Evolutionary conservation across 2,113 vertebrate species (phyloP), one percentile per base, ranked within the genome.

Genomic region (Rhinogobius similis): DNA sequence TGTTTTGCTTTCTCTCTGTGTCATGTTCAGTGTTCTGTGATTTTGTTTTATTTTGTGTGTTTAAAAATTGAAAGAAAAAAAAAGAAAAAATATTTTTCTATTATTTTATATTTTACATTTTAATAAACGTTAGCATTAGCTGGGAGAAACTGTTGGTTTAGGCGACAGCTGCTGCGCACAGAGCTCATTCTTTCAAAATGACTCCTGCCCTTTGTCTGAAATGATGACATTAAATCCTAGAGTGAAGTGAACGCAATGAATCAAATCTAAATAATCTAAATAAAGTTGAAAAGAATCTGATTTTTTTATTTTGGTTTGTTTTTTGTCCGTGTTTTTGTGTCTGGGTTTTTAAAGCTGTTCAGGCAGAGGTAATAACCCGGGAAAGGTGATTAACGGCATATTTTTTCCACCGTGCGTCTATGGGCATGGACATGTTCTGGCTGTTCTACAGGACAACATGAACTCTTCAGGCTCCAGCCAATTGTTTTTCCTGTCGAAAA

Each of bases 381-480:
- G 10, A 50, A 41, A 61, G 53, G 66, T 87, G 85, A 85, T 81
- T 82, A 83, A 87, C 82, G 26, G 56, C 50, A 29, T 67, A 64
- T 63, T 73, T 85, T 87, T 87, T 80, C 82, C 86, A 65, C 73
- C 63, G 64, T 53, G 72, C 77, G 76, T 71, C 67, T 79, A 52
- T 83, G 76, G 70, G 73, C 72, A 78, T 71, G 68, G 72, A 81
- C 74, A 76, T 79, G 78, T 82, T 73, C 65, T 73, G 67, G 73
- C 76, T 84, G 46, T 69, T 76, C 55, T 56, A 62, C 75, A 77
- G 67, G 69, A 65, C 63, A 50, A 61, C 71, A 80, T 74, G 70
- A 76, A 70, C 78, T 75, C 38, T 48, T 61, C 65, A 74, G 18
- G 23, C 68, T 67, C 36, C 21, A 24, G 21, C 6, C 55, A 38